Percentiles rank a stretch among this genome's conserved stretches.
phyloP scores from a whole-genome alignment of 2,888 invertebrate species.

The Drosophila suboccidentalis region DNA sequence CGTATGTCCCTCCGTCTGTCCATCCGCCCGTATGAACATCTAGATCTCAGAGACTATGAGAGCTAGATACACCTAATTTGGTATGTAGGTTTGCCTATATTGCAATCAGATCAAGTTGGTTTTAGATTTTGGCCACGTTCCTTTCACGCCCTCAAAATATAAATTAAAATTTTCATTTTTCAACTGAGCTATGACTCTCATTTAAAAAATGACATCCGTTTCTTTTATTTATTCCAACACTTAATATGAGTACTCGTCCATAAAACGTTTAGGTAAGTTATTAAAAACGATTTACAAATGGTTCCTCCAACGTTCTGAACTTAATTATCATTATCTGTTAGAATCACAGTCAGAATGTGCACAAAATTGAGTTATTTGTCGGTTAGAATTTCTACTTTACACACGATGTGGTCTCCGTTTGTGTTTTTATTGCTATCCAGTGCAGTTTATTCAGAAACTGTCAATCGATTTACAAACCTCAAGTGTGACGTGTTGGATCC shows the following conservation, averaged over 20 bases:
- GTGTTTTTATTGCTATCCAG: not conserved
- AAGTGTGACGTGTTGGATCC: slow-evolving; percentile 9
- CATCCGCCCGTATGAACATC: too few relatives aligned
- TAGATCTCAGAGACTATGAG: too few relatives aligned
- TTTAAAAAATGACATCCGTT: too few relatives aligned
- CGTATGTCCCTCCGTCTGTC: too few relatives aligned
- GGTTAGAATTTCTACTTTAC: not conserved
- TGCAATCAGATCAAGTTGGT: too few relatives aligned
- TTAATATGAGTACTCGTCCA: not conserved
- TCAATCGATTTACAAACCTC: slow-evolving; percentile 9
- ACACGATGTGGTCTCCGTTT: not conserved
- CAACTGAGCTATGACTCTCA: too few relatives aligned
- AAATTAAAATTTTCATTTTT: too few relatives aligned
- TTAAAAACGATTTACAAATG: not conserved
- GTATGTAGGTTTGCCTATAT: too few relatives aligned
- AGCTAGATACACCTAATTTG: too few relatives aligned
- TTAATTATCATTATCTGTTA: not conserved
- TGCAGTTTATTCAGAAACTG: not conserved
- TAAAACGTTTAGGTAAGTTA: not conserved
- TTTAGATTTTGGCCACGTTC: too few relatives aligned
- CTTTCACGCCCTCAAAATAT: too few relatives aligned
- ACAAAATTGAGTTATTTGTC: not conserved
- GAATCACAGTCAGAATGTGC: not conserved
- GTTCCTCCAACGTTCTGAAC: fast-evolving
- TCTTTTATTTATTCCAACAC: too few relatives aligned